A percentile compares a stretch with the other conserved stretches of the same genome.
phyloP scores from a whole-genome alignment of 1,140 invertebrate genomes.

The Megalopta genalis region DNA sequence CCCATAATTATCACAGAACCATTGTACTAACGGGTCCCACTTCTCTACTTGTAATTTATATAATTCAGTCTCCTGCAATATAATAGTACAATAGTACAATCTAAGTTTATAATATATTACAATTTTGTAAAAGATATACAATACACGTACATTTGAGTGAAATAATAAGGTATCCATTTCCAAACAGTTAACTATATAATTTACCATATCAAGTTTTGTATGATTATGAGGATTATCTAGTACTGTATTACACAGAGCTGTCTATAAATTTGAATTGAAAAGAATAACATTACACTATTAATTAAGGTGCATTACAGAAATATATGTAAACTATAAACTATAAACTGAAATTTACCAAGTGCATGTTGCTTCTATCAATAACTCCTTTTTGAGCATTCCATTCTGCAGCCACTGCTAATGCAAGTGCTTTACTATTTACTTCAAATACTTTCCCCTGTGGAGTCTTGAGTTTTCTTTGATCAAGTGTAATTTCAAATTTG shows the following conservation, averaged over 20 bases:
- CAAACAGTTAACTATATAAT: conserved; percentile 90
- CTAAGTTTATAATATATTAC: not conserved
- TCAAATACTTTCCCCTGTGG: conserved; percentile 89
- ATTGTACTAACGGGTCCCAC: conserved; percentile 94
- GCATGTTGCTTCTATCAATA: conserved; percentile 91
- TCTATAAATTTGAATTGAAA: conserved; percentile 81
- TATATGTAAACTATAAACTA: no score
- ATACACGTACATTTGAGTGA: conserved; percentile 84
- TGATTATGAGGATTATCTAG: conserved; percentile 94
- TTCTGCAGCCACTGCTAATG: conserved; percentile 93
- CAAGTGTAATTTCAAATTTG: conserved; percentile 88
- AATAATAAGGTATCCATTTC: conserved; percentile 93
- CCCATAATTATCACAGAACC: conserved; percentile 91
- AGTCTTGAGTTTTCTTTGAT: conserved; percentile 93
- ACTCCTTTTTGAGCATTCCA: conserved; percentile 92
- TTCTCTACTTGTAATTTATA: conserved; percentile 87
- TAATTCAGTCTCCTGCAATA: conserved; percentile 85
- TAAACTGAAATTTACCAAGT: conserved; percentile 84
- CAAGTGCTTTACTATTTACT: conserved; percentile 92
- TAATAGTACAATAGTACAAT: no score
- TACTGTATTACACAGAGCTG: conserved; percentile 92
- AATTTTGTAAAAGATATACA: not conserved
- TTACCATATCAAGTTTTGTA: conserved; percentile 87
- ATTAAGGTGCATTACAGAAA: not conserved
- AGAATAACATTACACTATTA: not conserved